phyloP scores from a whole-genome alignment of 1,140 invertebrate genomes.

The Matsumurasca onukii region DNA sequence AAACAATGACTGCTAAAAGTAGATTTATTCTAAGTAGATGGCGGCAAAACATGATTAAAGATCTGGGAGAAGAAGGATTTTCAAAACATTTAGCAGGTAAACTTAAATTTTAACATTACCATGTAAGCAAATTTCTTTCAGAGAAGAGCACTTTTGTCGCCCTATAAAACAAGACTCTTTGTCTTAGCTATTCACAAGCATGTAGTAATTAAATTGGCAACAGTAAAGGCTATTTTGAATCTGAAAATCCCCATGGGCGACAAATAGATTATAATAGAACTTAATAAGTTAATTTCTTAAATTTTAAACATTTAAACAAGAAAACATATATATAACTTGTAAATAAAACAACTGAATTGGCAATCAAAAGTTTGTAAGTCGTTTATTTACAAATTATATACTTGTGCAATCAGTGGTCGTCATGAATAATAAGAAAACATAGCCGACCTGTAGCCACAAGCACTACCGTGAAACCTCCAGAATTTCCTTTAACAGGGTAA shows the following conservation, averaged over 20 bases:
- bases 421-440: no score
- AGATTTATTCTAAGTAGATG: slow-evolving; percentile 1
- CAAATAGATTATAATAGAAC: background rate
- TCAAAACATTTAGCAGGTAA: slow-evolving; percentile 4
- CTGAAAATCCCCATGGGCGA: background rate
- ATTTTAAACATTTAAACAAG: no score
- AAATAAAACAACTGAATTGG: no score
- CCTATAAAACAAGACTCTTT: background rate
- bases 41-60: slow-evolving; percentile 18
- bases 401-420: no score
- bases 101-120: background rate
- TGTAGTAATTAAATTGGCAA: background rate
- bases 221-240: background rate
- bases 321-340: no score
- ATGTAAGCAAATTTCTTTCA: no score
- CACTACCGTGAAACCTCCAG: no score
- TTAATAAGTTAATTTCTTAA: no score
- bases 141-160: background rate
- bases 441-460: no score
- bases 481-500: no score
- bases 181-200: background rate
- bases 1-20: slow-evolving; percentile 8
- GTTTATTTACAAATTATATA: no score
- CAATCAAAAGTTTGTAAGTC: no score
- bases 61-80: slow-evolving; percentile 25